These are phyloP conservation scores for Caracal caracal DNA, from an alignment of 2,113 vertebrate genomes.

Conservation along the genomic window DNA sequence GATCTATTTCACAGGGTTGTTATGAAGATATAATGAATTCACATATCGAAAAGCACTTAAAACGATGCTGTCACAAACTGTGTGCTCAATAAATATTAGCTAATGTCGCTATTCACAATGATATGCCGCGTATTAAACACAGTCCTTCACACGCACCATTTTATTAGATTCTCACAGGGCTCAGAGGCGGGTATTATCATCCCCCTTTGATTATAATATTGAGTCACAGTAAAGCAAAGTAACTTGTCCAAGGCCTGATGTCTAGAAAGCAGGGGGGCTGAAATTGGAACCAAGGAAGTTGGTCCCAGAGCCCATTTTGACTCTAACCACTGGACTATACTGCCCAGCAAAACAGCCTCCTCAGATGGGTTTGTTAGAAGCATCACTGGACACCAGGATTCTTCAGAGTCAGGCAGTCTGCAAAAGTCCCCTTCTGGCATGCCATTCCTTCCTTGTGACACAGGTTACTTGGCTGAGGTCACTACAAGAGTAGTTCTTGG, in stretches of 20 bases:
- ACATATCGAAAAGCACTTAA: slow-evolving; percentile 49
- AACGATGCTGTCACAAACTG: slow-evolving; percentile 1
- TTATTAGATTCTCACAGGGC: not conserved
- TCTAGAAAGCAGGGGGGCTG: not conserved
- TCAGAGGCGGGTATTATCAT: not conserved
- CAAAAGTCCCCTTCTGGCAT: not conserved
- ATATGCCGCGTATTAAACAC: not conserved
- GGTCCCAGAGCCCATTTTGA: not conserved
- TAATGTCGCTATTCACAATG: not conserved
- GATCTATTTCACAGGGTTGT: not conserved
- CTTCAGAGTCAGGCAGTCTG: not conserved
- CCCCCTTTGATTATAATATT: not conserved
- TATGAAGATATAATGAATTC: slow-evolving; percentile 51
- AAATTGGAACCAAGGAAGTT: not conserved
- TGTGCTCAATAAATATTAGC: slow-evolving; percentile 41
- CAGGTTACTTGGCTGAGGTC: not conserved
- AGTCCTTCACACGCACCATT: not conserved
- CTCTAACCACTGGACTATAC: not conserved
- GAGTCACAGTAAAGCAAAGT: not conserved
- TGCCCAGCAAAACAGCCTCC: not conserved
- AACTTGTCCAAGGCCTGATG: not conserved
- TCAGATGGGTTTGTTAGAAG: not conserved
- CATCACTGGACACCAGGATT: not conserved
- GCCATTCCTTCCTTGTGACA: not conserved
- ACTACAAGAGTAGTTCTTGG: fast-evolving